phyloP scores from a whole-genome alignment of 2,888 invertebrate species.

The Cristatella mucedo region DNA sequence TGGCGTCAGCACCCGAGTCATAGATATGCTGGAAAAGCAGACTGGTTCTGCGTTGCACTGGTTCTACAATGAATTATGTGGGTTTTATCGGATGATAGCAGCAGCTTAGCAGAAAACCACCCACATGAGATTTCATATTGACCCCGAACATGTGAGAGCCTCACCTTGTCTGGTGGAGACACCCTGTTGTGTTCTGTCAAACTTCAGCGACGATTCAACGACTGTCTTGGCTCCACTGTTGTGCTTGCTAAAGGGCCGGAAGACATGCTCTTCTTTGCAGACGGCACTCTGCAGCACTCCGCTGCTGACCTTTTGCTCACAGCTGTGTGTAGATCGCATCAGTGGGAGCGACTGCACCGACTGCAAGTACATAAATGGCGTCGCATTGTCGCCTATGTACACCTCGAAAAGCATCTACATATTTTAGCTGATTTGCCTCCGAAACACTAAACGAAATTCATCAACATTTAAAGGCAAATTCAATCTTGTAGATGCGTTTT shows the following conservation, averaged over 20 bases:
- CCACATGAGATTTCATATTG: no score
- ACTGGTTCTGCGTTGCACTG: conserved; percentile 20
- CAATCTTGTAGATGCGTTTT: no score
- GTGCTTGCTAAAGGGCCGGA: conserved; percentile 52
- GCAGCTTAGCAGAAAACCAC: no score
- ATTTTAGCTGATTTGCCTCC: no score
- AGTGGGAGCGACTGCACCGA: conserved; percentile 33
- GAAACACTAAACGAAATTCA: no score
- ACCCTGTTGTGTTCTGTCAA: conserved; percentile 13
- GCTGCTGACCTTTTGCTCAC: conserved; percentile 50
- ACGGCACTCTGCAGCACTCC: conserved; percentile 52
- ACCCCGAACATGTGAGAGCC: no score
- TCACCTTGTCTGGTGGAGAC: background rate
- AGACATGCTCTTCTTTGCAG: conserved; percentile 54
- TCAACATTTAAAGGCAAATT: no score
- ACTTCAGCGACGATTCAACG: conserved; percentile 32
- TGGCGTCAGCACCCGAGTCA: conserved; percentile 15
- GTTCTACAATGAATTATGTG: conserved; percentile 1
- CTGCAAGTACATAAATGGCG: no score
- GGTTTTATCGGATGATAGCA: no score
- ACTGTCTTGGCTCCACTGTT: conserved; percentile 39
- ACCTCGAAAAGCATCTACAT: no score
- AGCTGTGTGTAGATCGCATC: conserved; percentile 44
- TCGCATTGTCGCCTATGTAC: no score
- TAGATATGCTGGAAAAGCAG: conserved; percentile 54